These are phyloP conservation scores for Aplodontia rufa DNA, from an alignment of 2,113 vertebrate species.

Conservation along the genomic window DNA sequence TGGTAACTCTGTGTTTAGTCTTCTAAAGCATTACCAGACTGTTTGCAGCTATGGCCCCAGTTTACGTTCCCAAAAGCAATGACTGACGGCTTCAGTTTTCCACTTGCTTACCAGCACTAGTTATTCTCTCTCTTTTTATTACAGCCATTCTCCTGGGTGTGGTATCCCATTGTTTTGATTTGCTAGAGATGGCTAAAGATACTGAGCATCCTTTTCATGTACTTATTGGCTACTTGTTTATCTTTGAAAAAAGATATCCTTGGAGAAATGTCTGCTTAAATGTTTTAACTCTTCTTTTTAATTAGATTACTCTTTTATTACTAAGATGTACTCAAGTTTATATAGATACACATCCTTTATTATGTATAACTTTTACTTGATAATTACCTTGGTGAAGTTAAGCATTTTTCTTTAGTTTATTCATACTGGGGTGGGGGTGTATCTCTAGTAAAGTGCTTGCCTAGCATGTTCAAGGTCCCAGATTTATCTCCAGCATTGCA, in stretches of 20 bases:
- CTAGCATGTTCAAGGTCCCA: background rate
- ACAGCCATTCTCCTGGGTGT: background rate
- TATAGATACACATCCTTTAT: background rate
- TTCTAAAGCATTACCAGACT: background rate
- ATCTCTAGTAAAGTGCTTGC: background rate
- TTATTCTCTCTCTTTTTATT: background rate
- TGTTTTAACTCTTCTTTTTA: conserved; percentile 2
- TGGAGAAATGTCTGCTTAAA: background rate
- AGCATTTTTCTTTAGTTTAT: conserved; percentile 1
- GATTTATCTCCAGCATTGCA: background rate
- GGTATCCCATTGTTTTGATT: background rate
- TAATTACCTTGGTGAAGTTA: background rate
- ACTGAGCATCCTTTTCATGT: background rate
- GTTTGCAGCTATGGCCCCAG: background rate
- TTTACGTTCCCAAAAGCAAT: background rate
- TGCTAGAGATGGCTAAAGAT: background rate
- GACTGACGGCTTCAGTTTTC: background rate
- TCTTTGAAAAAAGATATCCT: background rate
- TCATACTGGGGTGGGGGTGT: background rate
- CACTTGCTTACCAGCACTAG: background rate
- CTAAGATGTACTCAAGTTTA: background rate
- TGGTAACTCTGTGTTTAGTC: background rate
- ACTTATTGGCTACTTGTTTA: background rate
- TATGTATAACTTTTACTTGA: background rate
- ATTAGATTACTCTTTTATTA: background rate